phyloP scores from a whole-genome alignment of 2,797 vertebrate genomes.

The Sparus aurata region DNA sequence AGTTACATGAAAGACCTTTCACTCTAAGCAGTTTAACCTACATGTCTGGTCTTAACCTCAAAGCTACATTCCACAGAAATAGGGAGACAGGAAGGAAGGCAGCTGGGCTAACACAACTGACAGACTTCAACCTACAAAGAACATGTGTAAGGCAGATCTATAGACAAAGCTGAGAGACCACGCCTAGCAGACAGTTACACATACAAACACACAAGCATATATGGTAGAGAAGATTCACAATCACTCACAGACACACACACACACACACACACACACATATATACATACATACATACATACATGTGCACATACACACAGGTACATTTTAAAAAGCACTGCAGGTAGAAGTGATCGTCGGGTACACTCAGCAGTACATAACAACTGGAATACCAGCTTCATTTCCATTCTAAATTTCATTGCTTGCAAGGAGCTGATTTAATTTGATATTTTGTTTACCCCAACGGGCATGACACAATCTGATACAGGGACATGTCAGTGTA shows the following conservation, averaged over 20 bases:
- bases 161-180: conserved; percentile 1
- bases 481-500: conserved; percentile 37
- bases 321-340: background rate
- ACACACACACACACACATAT: no score
- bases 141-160: background rate
- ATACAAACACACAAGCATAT: background rate
- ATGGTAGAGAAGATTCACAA: background rate
- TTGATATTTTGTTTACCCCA: conserved; percentile 66
- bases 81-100: conserved; percentile 30
- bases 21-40: conserved; percentile 27
- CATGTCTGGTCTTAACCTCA: conserved; percentile 8
- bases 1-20: background rate
- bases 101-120: conserved; percentile 26
- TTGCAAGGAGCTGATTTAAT: conserved; percentile 36
- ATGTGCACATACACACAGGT: background rate
- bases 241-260: no score
- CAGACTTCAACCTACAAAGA: background rate
- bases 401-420: conserved; percentile 15
- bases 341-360: background rate
- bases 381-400: background rate
- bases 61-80: conserved; percentile 23
- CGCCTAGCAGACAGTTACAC: background rate
- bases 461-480: conserved; percentile 54
- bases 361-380: conserved; percentile 29
- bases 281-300: no score